Evolutionary conservation across 2,113 vertebrate species (phyloP).

Genomic region (Oxyruncus cristatus): DNA sequence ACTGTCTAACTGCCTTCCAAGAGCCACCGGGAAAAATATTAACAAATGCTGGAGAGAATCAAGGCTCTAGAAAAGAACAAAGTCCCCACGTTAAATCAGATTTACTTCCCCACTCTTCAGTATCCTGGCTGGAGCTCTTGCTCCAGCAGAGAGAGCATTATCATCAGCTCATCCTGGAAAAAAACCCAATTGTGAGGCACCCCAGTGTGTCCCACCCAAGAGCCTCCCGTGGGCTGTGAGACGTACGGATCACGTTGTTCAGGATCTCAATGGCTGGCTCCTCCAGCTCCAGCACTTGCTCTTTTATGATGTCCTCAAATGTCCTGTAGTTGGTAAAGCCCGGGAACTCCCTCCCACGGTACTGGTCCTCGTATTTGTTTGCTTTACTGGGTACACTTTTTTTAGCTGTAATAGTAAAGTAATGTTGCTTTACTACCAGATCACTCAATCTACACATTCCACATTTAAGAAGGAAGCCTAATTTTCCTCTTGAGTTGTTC

Average conservation of each 20-base stretch:
- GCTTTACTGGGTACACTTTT: slow-evolving; percentile 10
- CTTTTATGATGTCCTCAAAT: slow-evolving; percentile 81
- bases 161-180: background rate
- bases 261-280: slow-evolving; percentile 78
- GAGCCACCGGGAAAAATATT: background rate
- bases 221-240: background rate
- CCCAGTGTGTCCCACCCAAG: background rate
- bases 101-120: background rate
- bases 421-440: background rate
- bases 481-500: background rate
- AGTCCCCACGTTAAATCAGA: background rate
- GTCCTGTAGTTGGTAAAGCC: slow-evolving; percentile 85
- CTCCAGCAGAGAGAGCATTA: background rate
- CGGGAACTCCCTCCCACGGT: slow-evolving; percentile 83
- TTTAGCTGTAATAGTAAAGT: slow-evolving; percentile 66
- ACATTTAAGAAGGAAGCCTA: background rate
- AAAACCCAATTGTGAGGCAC: background rate
- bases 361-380: slow-evolving; percentile 69
- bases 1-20: background rate
- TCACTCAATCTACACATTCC: background rate
- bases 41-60: background rate
- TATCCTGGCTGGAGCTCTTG: background rate
- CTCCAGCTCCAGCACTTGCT: slow-evolving; percentile 78
- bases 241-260: slow-evolving; percentile 57
- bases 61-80: background rate